phyloP scores from a whole-genome alignment of 2,797 vertebrate species.

The Sebastes diploproa region DNA sequence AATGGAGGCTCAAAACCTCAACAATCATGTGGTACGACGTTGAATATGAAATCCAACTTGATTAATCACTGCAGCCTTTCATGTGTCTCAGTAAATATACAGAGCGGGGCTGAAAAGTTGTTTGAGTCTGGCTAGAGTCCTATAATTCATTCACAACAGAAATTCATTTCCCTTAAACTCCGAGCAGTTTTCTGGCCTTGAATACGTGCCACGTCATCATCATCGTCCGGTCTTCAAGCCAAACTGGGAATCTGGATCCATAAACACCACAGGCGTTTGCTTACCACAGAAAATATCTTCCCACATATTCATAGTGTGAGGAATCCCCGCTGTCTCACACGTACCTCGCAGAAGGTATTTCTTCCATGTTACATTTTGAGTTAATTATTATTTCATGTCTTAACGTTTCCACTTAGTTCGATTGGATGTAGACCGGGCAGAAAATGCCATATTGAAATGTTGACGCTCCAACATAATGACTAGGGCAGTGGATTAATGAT shows the following conservation, averaged over 20 bases:
- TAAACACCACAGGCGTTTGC: conserved; percentile 67
- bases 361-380: neutral
- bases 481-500: neutral
- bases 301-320: conserved; percentile 51
- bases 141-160: conserved; percentile 64
- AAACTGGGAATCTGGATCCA: conserved; percentile 63
- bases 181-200: conserved; percentile 51
- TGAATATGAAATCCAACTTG: conserved; percentile 65
- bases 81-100: conserved; percentile 73
- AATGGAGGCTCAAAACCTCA: conserved; percentile 56
- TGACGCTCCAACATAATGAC: neutral
- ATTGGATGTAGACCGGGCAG: neutral
- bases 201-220: conserved; percentile 54
- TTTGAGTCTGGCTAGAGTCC: conserved; percentile 62
- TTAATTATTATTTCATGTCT: neutral
- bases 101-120: conserved; percentile 57
- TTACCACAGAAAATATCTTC: conserved; percentile 59
- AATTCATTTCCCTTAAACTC: conserved; percentile 45
- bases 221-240: conserved; percentile 47
- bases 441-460: neutral
- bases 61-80: conserved; percentile 68
- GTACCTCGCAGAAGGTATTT: neutral
- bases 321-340: conserved; percentile 25
- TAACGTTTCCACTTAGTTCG: neutral
- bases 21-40: conserved; percentile 47